Percentiles rank a stretch among this genome's conserved stretches.
Evolutionary conservation across 2,888 invertebrate species (phyloP).

Genomic region (Miltochrista miniata): DNA sequence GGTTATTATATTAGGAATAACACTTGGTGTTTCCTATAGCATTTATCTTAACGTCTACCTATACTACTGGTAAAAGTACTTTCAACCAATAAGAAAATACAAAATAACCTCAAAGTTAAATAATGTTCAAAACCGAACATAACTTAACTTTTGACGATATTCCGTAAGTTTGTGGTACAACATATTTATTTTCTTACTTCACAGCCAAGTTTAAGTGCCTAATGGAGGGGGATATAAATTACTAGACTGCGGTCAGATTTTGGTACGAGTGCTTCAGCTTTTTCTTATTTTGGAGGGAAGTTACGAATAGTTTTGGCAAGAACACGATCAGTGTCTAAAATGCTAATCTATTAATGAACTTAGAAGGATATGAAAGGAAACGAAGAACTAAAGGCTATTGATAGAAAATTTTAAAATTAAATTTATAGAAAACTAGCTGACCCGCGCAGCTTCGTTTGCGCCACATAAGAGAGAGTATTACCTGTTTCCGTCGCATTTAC

Average conservation of each 20-base stretch:
- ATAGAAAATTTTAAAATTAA: no score
- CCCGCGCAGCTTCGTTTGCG: no score
- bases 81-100: constrained; percentile 43
- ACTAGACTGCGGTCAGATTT: constrained; percentile 21
- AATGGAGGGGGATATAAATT: constrained; percentile 31
- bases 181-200: constrained; percentile 23
- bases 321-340: not conserved
- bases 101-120: constrained; percentile 40
- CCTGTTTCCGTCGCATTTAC: no score
- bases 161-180: constrained; percentile 30
- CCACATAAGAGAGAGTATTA: no score
- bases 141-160: constrained; percentile 1
- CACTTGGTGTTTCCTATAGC: no score
- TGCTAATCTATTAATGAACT: not conserved
- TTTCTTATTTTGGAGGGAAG: constrained; percentile 4
- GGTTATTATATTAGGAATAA: no score
- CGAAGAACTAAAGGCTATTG: no score
- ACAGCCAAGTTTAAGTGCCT: constrained; percentile 28
- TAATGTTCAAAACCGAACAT: constrained; percentile 17
- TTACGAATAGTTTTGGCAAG: not conserved
- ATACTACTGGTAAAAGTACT: constrained; percentile 16
- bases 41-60: not conserved
- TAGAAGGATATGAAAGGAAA: no score
- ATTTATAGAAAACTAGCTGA: no score
- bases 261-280: constrained; percentile 2